These are phyloP conservation scores for Martes martes DNA, from an alignment of 2,113 vertebrate species.

Conservation along the genomic window DNA sequence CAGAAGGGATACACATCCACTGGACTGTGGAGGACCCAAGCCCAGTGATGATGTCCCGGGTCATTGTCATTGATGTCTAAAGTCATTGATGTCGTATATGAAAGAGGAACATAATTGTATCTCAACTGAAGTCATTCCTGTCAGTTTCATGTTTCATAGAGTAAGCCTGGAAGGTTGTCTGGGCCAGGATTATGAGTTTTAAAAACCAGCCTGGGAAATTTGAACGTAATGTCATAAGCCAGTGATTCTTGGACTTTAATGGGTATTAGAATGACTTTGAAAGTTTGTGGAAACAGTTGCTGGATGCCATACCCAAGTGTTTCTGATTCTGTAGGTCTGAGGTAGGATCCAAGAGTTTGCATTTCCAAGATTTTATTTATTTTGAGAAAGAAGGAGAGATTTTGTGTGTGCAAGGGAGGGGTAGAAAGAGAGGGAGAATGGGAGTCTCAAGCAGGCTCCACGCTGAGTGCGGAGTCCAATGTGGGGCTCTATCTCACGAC, in stretches of 20 bases:
- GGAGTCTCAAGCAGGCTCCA: neutral
- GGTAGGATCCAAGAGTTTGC: neutral
- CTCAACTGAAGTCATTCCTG: neutral
- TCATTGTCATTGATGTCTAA: rapidly evolving
- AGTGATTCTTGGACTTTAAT: neutral
- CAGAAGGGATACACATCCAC: rapidly evolving
- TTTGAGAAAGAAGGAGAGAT: neutral
- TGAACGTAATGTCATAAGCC: neutral
- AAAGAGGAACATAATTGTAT: neutral
- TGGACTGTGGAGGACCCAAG: neutral
- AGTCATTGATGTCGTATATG: neutral
- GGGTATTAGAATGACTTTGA: neutral
- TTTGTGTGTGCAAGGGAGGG: too few relatives aligned
- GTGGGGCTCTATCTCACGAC: neutral
- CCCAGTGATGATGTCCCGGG: neutral
- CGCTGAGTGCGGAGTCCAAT: too few relatives aligned
- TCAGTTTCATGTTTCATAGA: neutral
- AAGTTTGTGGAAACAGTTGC: neutral
- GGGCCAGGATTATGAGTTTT: neutral
- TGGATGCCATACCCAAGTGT: rapidly evolving
- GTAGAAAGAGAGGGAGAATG: neutral
- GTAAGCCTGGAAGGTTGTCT: neutral
- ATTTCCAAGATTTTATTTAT: neutral
- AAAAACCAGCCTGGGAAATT: neutral
- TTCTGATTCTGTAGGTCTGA: neutral